Evolutionary conservation across 2,797 vertebrate species (phyloP).

Genomic region (Argyrosomus regius): DNA sequence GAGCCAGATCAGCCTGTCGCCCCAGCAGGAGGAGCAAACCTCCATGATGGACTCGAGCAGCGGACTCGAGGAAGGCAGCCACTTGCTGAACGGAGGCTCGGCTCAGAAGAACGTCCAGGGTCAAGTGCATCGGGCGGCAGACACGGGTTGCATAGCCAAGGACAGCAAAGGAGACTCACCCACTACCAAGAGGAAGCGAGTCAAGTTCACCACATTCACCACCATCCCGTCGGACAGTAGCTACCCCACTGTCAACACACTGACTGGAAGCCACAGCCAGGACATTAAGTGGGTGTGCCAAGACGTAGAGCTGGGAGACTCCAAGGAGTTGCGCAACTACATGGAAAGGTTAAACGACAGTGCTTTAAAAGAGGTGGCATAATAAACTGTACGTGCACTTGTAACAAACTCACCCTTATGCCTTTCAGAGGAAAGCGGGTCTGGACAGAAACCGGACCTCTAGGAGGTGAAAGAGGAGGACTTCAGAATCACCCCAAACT

Average conservation of each 20-base stretch:
- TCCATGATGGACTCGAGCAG: slow-evolving; percentile 90
- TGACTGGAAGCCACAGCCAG: slow-evolving; percentile 85
- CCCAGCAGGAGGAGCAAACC: slow-evolving; percentile 90
- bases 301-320: slow-evolving; percentile 88
- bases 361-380: slow-evolving; percentile 83
- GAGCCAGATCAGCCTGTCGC: slow-evolving; percentile 84
- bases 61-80: slow-evolving; percentile 86
- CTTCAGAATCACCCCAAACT: slow-evolving; percentile 76
- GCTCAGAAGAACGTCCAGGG: slow-evolving; percentile 86
- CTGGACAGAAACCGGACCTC: slow-evolving; percentile 55
- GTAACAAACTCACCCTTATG: slow-evolving; percentile 86
- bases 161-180: slow-evolving; percentile 90
- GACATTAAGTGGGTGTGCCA: slow-evolving; percentile 96
- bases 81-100: slow-evolving; percentile 88
- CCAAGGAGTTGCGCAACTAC: slow-evolving; percentile 90
- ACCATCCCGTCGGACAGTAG: slow-evolving; percentile 88
- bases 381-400: slow-evolving; percentile 65
- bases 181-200: slow-evolving; percentile 93
- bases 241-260: slow-evolving; percentile 88
- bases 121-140: slow-evolving; percentile 85
- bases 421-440: slow-evolving; percentile 81
- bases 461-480: slow-evolving; percentile 48
- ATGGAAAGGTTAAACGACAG: slow-evolving; percentile 91
- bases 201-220: slow-evolving; percentile 95
- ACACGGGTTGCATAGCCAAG: slow-evolving; percentile 77